These are phyloP conservation scores for Saxidomus purpurata DNA, from an alignment of 1,140 invertebrate genomes.

Conservation along the genomic window DNA sequence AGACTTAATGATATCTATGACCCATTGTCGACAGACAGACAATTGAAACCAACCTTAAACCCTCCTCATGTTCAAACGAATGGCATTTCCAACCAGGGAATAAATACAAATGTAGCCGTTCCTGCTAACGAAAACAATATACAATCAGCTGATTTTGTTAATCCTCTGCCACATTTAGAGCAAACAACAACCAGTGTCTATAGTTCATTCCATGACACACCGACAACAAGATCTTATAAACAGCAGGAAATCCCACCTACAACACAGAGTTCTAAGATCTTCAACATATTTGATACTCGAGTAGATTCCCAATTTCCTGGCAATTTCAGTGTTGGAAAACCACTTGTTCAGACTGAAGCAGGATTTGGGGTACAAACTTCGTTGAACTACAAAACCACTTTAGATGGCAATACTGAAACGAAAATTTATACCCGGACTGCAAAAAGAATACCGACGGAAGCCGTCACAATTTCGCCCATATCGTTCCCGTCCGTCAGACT, in stretches of 20 bases:
- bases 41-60: background rate
- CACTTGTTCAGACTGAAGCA: background rate
- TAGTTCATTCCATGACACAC: background rate
- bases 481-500: background rate
- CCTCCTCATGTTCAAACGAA: background rate
- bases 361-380: background rate
- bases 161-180: background rate
- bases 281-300: background rate
- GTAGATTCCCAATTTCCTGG: background rate
- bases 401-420: background rate
- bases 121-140: background rate
- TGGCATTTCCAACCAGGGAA: background rate
- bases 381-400: background rate
- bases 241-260: background rate
- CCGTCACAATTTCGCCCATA: background rate
- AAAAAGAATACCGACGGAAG: background rate
- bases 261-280: background rate
- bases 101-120: background rate
- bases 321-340: background rate
- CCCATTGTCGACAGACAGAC: background rate
- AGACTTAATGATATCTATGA: conserved; percentile 17
- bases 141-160: background rate
- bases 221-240: background rate
- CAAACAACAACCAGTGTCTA: background rate
- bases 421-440: background rate